Base-by-base conservation (phyloP, 2,113 vertebrate species). In the Notarius lentiginosus region DNA sequence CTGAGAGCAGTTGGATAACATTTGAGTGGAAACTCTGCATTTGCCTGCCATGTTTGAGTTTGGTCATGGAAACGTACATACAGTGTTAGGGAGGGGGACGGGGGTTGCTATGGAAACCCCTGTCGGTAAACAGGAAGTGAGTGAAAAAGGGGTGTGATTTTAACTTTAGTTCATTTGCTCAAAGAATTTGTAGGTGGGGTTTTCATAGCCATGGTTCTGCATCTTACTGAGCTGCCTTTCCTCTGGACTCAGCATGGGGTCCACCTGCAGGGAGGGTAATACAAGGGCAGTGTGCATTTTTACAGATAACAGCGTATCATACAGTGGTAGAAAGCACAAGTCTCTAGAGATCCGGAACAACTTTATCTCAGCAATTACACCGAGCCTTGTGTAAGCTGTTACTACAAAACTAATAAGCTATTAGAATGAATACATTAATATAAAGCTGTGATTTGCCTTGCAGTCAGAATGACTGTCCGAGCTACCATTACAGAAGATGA, bases 151-250 rank as follows among this genome's bases (percentile, higher is more conserved):
- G 56, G 9, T 51, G 27, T 72, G 9, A 81, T 90, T 86, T 1
- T 60, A 56, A 66, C 83, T 92, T 96, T 94, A 96, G 95, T 96
- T 96, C 94, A 95, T 95, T 93, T 96, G 95, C 87, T 96, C 96
- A 82, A 96, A 96, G 94, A 96, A 96, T 95, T 96, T 96, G 94
- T 96, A 96, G 87, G 96, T 96, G 24, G 96, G 96, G 90, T 96
- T 96, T 90, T 96, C 96, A 11, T 96, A 96, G 89, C 96, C 96
- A 5, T 96, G 96, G 88, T 96, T 96, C 90, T 96, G 96, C 96
- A 96, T 96, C 94, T 96, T 96, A 91, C 93, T 96, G 89, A 96
- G 94, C 93, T 96, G 95, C 70, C 95, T 92, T 89, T 96, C 96
- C 82, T 96, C 96, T 11, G 96, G 96, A 79, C 94, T 96, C 89